A percentile compares a stretch with the other conserved stretches of the same genome.
Conservation (phyloP, 92 coral and sea anemone species). For the Micromussa lordhowensis region DNA sequence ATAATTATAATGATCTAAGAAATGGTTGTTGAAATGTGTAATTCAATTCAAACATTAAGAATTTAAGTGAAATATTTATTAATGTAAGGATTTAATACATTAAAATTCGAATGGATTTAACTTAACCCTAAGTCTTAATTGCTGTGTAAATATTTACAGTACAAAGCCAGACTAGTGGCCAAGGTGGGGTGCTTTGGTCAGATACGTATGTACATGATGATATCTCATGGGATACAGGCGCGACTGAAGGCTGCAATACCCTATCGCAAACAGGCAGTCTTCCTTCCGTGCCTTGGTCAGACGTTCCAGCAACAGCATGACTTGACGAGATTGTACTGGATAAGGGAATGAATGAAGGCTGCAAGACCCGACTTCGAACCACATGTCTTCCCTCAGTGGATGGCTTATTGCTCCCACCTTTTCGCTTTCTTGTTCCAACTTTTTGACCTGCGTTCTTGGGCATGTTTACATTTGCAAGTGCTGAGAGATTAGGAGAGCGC, state of each 20-base stretch:
- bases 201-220: not conserved
- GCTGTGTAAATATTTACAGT: too few relatives aligned
- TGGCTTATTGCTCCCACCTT: conserved; percentile 38
- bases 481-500: conserved; percentile 51
- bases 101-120: too few relatives aligned
- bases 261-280: not conserved
- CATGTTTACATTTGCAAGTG: conserved; percentile 58
- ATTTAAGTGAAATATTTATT: too few relatives aligned
- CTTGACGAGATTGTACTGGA: not conserved
- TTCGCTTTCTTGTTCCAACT: conserved; percentile 54
- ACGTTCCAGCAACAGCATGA: not conserved
- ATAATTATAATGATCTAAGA: too few relatives aligned
- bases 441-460: conserved; percentile 56
- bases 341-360: conserved; percentile 39
- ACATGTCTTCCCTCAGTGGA: conserved; percentile 42
- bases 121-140: too few relatives aligned
- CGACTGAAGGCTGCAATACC: not conserved
- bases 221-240: not conserved
- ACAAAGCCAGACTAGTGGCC: too few relatives aligned
- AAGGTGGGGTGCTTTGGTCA: too few relatives aligned
- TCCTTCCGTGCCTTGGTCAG: not conserved
- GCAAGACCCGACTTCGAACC: conserved; percentile 55
- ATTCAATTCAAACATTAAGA: too few relatives aligned
- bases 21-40: too few relatives aligned
- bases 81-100: too few relatives aligned